These are phyloP conservation scores for Drosophila pallidifrons DNA, from an alignment of 1,140 invertebrate species.

Conservation along the genomic window DNA sequence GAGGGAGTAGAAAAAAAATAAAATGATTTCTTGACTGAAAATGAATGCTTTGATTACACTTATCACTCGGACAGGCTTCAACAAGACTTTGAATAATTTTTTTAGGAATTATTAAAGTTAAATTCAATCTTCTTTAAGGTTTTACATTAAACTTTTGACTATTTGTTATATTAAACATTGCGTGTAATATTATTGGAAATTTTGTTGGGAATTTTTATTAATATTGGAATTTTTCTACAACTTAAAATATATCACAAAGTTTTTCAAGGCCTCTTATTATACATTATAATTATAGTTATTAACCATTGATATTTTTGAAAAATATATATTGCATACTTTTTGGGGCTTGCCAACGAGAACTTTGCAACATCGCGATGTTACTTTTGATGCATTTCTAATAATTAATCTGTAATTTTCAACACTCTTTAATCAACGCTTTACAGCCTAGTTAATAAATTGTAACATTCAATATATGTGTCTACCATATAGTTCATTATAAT, in stretches of 20 bases:
- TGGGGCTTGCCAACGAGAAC: constrained; percentile 53
- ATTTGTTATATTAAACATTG: too few relatives aligned
- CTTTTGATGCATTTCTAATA: constrained; percentile 14
- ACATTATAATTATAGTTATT: too few relatives aligned
- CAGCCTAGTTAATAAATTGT: constrained; percentile 62
- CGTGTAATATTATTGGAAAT: too few relatives aligned
- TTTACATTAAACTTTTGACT: too few relatives aligned
- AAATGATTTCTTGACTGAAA: constrained; percentile 1
- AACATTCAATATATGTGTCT: constrained; percentile 55
- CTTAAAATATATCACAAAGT: too few relatives aligned
- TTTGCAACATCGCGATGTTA: constrained; percentile 57
- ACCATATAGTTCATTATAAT: constrained; percentile 49
- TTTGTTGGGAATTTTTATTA: too few relatives aligned
- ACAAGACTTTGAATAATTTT: background rate
- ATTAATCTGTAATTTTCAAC: constrained; percentile 4
- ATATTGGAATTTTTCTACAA: too few relatives aligned
- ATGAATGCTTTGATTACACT: constrained; percentile 6
- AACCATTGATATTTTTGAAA: too few relatives aligned
- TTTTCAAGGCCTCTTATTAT: too few relatives aligned
- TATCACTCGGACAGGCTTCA: background rate
- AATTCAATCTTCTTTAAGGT: background rate
- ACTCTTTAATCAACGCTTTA: constrained; percentile 30
- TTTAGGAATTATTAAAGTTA: background rate
- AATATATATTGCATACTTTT: background rate
- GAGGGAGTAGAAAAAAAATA: background rate